A percentile compares a stretch with the other conserved stretches of the same genome.
These are phyloP conservation scores for Aspidoscelis tigris DNA, from an alignment of 2,113 vertebrate species.

Conservation along the genomic window DNA sequence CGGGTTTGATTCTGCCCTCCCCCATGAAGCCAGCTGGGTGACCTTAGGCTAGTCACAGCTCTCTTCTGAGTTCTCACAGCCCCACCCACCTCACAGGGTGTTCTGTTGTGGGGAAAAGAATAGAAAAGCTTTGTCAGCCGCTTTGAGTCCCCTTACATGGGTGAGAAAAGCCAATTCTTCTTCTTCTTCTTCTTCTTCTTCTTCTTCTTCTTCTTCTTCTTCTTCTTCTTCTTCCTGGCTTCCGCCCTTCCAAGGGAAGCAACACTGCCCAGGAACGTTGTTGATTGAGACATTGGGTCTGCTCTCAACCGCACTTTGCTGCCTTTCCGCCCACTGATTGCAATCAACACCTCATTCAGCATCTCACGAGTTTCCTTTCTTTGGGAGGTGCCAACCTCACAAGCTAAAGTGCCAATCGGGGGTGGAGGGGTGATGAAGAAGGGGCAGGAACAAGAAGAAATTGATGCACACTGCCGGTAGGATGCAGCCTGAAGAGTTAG, in stretches of 20 bases:
- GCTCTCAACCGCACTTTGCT: constrained; percentile 48
- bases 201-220: too few species aligned
- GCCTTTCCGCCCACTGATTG: constrained; percentile 67
- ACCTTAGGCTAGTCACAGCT: too few species aligned
- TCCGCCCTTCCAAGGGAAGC: not conserved
- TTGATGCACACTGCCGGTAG: constrained; percentile 36
- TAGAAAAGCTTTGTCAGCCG: too few species aligned
- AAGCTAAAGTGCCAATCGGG: constrained; percentile 21
- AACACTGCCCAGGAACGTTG: constrained; percentile 38
- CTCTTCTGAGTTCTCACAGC: too few species aligned
- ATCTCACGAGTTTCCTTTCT: constrained; percentile 61
- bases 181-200: too few species aligned
- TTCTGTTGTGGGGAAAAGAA: too few species aligned
- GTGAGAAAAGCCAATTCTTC: too few species aligned
- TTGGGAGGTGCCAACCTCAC: constrained; percentile 56
- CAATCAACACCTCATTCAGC: constrained; percentile 73
- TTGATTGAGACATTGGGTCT: constrained; percentile 45
- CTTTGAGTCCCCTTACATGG: too few species aligned
- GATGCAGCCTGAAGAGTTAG: not conserved
- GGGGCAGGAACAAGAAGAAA: constrained; percentile 39
- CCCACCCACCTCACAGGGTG: too few species aligned
- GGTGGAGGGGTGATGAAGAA: not conserved
- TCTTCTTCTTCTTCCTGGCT: too few species aligned
- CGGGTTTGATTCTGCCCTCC: too few species aligned
- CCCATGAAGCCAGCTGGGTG: too few species aligned